phyloP scores from a whole-genome alignment of 2,113 vertebrate species.

The Nicator chloris region DNA sequence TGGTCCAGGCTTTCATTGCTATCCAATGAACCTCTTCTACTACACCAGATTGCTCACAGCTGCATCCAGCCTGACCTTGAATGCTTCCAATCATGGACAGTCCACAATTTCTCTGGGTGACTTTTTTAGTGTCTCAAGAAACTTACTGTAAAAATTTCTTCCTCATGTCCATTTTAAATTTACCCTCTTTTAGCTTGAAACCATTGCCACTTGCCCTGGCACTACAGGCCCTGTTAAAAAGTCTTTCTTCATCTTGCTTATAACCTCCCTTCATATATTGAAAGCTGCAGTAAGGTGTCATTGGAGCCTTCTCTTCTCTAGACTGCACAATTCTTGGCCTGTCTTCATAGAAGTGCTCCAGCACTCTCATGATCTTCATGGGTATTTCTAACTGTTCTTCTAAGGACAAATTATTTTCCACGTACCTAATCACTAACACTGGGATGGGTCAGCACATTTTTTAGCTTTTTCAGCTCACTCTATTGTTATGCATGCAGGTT shows the following conservation, averaged over 20 bases:
- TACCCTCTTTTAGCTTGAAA: neutral
- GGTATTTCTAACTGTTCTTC: neutral
- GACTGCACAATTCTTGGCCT: neutral
- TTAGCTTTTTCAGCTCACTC: neutral
- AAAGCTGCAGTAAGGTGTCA: neutral
- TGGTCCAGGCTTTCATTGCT: no score
- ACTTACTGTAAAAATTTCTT: neutral
- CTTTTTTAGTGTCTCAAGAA: neutral
- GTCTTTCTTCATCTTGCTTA: neutral
- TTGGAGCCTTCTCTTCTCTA: accelerated
- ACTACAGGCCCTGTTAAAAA: neutral
- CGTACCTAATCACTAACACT: neutral
- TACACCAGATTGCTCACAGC: neutral
- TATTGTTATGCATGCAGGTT: neutral
- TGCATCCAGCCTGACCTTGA: neutral
- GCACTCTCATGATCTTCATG: neutral
- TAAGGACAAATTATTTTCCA: neutral
- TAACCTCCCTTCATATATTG: neutral
- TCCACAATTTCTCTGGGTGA: neutral
- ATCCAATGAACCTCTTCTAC: neutral
- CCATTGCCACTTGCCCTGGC: neutral
- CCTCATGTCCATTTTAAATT: neutral
- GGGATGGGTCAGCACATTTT: neutral
- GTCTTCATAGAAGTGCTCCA: neutral
- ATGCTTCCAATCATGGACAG: accelerated